Percentiles rank a stretch among this genome's conserved stretches.
These are phyloP conservation scores for Porites evermanni DNA, from an alignment of 92 coral and sea anemone genomes.

Conservation along the genomic window DNA sequence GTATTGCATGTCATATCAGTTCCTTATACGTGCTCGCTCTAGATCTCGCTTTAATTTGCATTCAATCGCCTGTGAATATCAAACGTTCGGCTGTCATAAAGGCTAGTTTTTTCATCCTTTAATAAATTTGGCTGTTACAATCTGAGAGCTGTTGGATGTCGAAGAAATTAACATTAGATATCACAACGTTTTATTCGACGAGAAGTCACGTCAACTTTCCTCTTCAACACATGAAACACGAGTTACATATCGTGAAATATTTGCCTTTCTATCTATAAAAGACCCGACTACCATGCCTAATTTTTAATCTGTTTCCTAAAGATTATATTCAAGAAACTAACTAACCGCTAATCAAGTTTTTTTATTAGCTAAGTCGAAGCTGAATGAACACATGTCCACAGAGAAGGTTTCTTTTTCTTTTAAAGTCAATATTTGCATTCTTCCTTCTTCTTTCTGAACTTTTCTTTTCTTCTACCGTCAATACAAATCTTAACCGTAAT, in stretches of 20 bases:
- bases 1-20: not conserved
- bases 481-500: conserved; percentile 17
- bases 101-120: too few relatives aligned
- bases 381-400: not conserved
- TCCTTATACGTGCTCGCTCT: not conserved
- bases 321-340: not conserved
- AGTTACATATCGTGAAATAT: not conserved
- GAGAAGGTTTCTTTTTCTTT: not conserved
- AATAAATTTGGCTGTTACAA: not conserved
- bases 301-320: not conserved
- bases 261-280: not conserved
- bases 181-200: not conserved
- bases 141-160: too few relatives aligned
- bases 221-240: not conserved
- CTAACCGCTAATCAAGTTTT: conserved; percentile 5
- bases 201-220: not conserved
- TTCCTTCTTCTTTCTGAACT: not conserved
- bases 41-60: not conserved
- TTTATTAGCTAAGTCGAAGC: not conserved
- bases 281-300: not conserved
- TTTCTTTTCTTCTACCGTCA: conserved; percentile 3
- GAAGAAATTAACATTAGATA: too few relatives aligned
- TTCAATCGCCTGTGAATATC: not conserved
- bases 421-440: conserved; percentile 30
- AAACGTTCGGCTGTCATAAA: too few relatives aligned